phyloP scores from a whole-genome alignment of 2,797 vertebrate genomes.

The Neosalanx taihuensis region DNA sequence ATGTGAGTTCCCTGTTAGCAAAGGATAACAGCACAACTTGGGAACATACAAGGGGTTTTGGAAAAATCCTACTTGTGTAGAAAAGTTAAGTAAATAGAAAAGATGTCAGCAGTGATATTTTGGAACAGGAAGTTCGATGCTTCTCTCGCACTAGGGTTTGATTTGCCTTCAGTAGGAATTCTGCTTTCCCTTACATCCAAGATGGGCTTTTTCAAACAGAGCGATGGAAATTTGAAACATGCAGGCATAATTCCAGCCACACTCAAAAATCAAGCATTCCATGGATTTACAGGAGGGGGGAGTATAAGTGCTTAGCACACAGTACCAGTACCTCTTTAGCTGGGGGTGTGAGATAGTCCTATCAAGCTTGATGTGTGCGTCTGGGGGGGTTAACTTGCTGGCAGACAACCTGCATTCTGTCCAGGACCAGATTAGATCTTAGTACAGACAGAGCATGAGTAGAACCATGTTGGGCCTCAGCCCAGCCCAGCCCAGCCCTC shows the following conservation, averaged over 20 bases:
- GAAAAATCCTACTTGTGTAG: too few species aligned
- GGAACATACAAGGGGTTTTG: too few species aligned
- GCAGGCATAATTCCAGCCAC: neutral
- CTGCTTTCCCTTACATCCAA: too few species aligned
- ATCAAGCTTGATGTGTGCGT: neutral
- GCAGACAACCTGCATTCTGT: conserved; percentile 32
- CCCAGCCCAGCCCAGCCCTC: conserved; percentile 6
- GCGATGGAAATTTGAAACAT: neutral
- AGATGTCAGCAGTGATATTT: too few species aligned
- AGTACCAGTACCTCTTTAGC: neutral
- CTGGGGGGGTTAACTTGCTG: conserved; percentile 21
- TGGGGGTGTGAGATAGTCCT: conserved; percentile 1
- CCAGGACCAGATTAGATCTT: conserved; percentile 22
- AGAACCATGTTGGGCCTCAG: neutral
- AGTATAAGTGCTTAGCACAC: neutral
- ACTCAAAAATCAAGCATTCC: neutral
- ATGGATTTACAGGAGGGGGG: neutral
- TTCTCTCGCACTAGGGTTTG: too few species aligned
- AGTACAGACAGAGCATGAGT: conserved; percentile 14
- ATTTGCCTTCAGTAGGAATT: too few species aligned
- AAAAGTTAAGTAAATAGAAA: too few species aligned
- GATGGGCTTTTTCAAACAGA: neutral
- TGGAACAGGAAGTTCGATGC: too few species aligned
- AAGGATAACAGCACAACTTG: too few species aligned
- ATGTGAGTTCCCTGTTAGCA: too few species aligned